Conservation (phyloP, 2,113 vertebrate species). For the Megaceryle torquata region DNA sequence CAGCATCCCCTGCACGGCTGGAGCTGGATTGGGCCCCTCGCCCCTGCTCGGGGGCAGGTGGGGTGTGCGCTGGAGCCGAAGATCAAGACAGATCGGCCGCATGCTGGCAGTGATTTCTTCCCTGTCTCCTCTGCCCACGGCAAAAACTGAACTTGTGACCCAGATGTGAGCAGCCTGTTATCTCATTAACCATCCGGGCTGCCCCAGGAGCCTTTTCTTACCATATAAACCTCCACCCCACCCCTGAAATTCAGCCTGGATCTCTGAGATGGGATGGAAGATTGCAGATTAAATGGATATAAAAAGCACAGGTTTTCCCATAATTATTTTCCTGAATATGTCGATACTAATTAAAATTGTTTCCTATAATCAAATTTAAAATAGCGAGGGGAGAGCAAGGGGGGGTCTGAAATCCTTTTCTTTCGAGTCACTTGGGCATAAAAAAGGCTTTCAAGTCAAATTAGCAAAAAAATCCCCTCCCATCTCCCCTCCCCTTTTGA, state of each 20-base stretch:
- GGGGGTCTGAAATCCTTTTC: not conserved
- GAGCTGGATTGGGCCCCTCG: not conserved
- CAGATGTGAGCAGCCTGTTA: constrained; percentile 36
- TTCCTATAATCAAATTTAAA: constrained; percentile 46
- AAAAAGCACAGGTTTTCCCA: not conserved
- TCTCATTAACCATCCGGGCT: not conserved
- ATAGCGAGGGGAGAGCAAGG: not conserved
- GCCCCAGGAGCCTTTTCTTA: not conserved
- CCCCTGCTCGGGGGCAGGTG: not conserved
- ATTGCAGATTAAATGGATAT: not conserved
- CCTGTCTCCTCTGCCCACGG: not conserved
- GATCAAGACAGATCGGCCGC: not conserved
- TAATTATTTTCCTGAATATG: constrained; percentile 22
- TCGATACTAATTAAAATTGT: constrained; percentile 50
- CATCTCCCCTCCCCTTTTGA: not conserved
- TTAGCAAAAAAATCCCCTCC: not conserved
- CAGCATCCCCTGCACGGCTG: not conserved
- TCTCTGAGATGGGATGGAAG: not conserved
- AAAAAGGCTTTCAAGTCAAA: not conserved
- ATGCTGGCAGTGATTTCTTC: not conserved
- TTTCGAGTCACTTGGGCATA: not conserved
- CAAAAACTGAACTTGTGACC: constrained; percentile 54
- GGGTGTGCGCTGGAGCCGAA: not conserved
- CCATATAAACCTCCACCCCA: not conserved
- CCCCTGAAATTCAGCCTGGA: not conserved